Conservation (phyloP, 2,888 invertebrate species). For the Zaprionus bogoriensis region DNA sequence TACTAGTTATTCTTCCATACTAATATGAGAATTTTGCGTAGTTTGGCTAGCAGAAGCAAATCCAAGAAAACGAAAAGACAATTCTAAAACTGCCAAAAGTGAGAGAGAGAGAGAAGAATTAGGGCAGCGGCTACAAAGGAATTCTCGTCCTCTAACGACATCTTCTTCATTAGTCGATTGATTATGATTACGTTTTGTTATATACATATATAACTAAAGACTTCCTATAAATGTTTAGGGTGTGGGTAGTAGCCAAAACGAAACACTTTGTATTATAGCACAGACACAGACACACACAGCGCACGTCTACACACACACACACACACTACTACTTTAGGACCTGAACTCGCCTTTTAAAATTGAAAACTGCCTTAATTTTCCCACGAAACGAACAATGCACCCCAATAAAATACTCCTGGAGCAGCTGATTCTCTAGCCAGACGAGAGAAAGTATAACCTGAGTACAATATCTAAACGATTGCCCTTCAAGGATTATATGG, state of each 20-base stretch:
- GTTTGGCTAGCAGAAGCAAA: conserved; percentile 15
- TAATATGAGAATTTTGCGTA: conserved; percentile 80
- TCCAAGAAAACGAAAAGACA: conserved; percentile 22
- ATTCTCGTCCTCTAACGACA: conserved; percentile 81
- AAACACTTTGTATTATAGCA: conserved; percentile 74
- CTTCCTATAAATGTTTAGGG: conserved; percentile 75
- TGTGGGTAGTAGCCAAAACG: conserved; percentile 67
- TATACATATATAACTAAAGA: conserved; percentile 60
- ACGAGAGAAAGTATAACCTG: conserved; percentile 48
- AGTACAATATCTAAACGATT: conserved; percentile 67
- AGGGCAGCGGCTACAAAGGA: conserved; percentile 60
- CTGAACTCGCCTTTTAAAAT: conserved; percentile 60
- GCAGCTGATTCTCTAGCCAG: conserved; percentile 9
- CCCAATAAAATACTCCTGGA: conserved; percentile 56
- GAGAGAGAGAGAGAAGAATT: conserved; percentile 7
- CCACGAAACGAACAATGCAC: conserved; percentile 66
- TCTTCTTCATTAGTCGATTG: conserved; percentile 81
- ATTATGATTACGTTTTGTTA: conserved; percentile 47
- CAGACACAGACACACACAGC: conserved; percentile 52
- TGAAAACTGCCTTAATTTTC: conserved; percentile 69
- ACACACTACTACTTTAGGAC: conserved; percentile 61
- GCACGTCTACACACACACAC: conserved; percentile 32
- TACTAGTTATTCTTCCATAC: conserved; percentile 53
- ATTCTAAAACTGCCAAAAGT: conserved; percentile 67
- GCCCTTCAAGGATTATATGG: conserved; percentile 49